phyloP scores from a whole-genome alignment of 2,113 vertebrate genomes.

The Protobothrops flavoviridis region DNA sequence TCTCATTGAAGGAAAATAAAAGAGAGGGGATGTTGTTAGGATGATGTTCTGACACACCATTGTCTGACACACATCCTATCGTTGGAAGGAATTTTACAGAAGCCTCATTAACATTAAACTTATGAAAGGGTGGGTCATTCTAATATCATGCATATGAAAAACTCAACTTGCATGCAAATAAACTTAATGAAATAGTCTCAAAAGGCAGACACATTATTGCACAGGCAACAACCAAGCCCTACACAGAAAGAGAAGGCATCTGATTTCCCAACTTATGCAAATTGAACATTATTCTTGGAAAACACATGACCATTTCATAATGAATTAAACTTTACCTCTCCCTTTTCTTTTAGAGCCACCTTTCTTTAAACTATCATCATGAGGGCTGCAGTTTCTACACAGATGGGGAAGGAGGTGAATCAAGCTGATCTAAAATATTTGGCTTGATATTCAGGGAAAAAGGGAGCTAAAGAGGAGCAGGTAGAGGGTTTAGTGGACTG shows the following conservation, averaged over 20 bases:
- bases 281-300: constrained; percentile 1
- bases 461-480: neutral
- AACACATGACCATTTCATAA: neutral
- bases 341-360: neutral
- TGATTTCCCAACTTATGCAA: constrained; percentile 51
- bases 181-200: constrained; percentile 56
- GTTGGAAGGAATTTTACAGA: constrained; percentile 50
- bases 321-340: neutral
- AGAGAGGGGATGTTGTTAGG: constrained; percentile 47
- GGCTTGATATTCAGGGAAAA: neutral
- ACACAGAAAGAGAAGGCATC: constrained; percentile 36
- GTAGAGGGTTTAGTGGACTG: neutral
- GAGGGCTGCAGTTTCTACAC: neutral
- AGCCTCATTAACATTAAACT: constrained; percentile 62
- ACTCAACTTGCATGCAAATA: constrained; percentile 56
- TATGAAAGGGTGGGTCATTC: constrained; percentile 64
- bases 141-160: constrained; percentile 52
- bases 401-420: neutral
- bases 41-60: constrained; percentile 43
- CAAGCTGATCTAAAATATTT: neutral
- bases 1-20: constrained; percentile 37
- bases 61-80: constrained; percentile 12
- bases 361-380: neutral
- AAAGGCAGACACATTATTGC: constrained; percentile 63
- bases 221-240: constrained; percentile 51